Percentiles rank a stretch among this genome's conserved stretches.
These are phyloP conservation scores for Noctua janthina DNA, from an alignment of 2,888 invertebrate genomes.

Conservation along the genomic window DNA sequence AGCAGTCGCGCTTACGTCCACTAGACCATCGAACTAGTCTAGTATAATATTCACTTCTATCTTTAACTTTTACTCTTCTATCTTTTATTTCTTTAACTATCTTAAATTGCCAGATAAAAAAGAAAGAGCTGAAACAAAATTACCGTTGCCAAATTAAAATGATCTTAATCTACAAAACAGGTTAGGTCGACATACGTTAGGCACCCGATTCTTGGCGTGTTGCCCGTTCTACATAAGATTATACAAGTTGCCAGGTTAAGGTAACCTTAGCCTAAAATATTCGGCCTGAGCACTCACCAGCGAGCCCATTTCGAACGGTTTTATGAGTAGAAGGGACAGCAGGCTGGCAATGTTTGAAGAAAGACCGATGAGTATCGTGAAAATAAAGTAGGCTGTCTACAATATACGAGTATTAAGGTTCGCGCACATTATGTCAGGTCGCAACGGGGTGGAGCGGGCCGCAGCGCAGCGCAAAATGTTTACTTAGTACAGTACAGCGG, in stretches of 20 bases:
- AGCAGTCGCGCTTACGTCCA: too few species aligned
- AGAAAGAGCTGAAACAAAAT: neutral
- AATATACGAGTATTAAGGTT: neutral
- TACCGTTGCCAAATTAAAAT: neutral
- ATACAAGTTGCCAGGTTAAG: slow-evolving; percentile 10
- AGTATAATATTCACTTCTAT: neutral
- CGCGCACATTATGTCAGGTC: too few species aligned
- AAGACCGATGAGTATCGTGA: neutral
- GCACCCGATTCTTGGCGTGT: slow-evolving; percentile 13
- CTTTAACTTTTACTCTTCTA: neutral
- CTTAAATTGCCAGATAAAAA: neutral
- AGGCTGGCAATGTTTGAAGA: slow-evolving; percentile 8
- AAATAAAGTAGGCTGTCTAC: slow-evolving; percentile 1
- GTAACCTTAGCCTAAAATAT: slow-evolving; percentile 30
- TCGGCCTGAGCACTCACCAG: slow-evolving; percentile 38
- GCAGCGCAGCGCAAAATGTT: too few species aligned
- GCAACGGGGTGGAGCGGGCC: too few species aligned
- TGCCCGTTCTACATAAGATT: slow-evolving; percentile 11
- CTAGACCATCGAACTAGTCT: too few species aligned
- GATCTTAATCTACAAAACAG: slow-evolving; percentile 13
- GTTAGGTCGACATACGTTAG: neutral
- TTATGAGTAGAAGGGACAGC: slow-evolving; percentile 13
- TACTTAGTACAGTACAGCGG: too few species aligned
- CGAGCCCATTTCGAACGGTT: slow-evolving; percentile 17
- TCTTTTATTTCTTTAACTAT: neutral